A percentile compares a stretch with the other conserved stretches of the same genome.
Evolutionary conservation across 2,888 invertebrate genomes (phyloP).

Genomic region (Machimus rusticus): DNA sequence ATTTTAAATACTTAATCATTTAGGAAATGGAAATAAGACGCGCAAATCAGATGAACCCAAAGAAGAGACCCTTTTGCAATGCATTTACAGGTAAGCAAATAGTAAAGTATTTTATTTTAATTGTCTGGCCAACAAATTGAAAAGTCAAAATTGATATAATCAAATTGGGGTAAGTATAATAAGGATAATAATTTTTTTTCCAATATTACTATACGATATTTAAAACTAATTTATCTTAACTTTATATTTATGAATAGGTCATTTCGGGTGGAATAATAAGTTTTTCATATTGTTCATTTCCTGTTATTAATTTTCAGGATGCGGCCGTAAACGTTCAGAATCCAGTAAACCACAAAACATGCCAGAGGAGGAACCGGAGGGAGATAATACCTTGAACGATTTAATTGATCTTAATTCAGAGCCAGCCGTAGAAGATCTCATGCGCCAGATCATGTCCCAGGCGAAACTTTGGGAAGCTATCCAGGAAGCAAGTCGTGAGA

Average conservation of each 20-base stretch:
- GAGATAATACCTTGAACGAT: conserved; percentile 72
- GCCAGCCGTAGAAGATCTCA: conserved; percentile 76
- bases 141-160: too few species aligned
- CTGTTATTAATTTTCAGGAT: conserved; percentile 68
- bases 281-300: too few species aligned
- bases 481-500: conserved; percentile 77
- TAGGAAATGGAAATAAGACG: conserved; percentile 41
- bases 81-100: conserved; percentile 80
- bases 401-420: conserved; percentile 74
- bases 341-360: background rate
- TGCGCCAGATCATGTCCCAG: conserved; percentile 80
- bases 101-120: background rate
- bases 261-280: too few species aligned
- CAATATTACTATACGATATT: too few species aligned
- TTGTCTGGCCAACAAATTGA: background rate
- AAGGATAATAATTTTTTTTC: too few species aligned
- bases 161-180: too few species aligned
- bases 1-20: background rate
- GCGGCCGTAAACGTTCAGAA: conserved; percentile 74
- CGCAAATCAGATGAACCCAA: conserved; percentile 15
- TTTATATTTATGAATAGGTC: too few species aligned
- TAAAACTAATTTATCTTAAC: too few species aligned
- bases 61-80: conserved; percentile 87
- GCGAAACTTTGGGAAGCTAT: conserved; percentile 82
- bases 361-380: conserved; percentile 51